Evolutionary conservation across 1,140 invertebrate genomes (phyloP), one percentile per base, ranked within the genome.

Genomic region (Trachymyrmex septentrionalis): DNA sequence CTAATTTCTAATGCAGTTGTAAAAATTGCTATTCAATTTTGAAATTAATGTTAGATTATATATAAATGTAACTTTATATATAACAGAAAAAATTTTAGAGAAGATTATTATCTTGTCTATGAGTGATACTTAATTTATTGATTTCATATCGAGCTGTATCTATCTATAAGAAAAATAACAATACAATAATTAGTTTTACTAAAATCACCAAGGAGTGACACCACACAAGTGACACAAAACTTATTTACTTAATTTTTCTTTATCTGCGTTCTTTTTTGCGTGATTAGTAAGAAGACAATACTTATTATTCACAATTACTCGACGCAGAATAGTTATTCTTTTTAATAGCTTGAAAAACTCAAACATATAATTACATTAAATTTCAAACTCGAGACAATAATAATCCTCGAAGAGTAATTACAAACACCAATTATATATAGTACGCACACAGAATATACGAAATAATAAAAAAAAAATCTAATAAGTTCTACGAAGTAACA

Each of bases 341-440:
- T 2, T 66, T 66, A 66, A 64, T 64, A 78, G 12, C 30, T 76
- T 14, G 67, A n/a, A 48, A 19, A 82, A 75, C 27, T 48, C 16
- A 6, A 72, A 38, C 12, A 63, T 81, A 27, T 53, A 77, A 64
- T 88, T 89, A 78, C 61, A 14, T 77, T 71, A 64, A 72, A 67
- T 21, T 30, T 34, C n/a, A 61, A 69, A 27, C 48, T 73, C 12
- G 61, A 84, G 88, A 89, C 85, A 90, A 89, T 89, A 89, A 90
- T 80, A 30, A 48, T 21, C 57, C 21, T 78, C 73, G 34, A 77
- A 89, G 69, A 34, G 16, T 90, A 89, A 90, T 48, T 63, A 67
- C 73, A 90, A 89, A 24, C 57, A 53, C 38, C 12, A 72, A 38
- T 75, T 14, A 84, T 72, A 77, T 72, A 57, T 64, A 19, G 30